Evolutionary conservation across 1,140 invertebrate species (phyloP).

Genomic region (Hydropsyche tenuis): DNA sequence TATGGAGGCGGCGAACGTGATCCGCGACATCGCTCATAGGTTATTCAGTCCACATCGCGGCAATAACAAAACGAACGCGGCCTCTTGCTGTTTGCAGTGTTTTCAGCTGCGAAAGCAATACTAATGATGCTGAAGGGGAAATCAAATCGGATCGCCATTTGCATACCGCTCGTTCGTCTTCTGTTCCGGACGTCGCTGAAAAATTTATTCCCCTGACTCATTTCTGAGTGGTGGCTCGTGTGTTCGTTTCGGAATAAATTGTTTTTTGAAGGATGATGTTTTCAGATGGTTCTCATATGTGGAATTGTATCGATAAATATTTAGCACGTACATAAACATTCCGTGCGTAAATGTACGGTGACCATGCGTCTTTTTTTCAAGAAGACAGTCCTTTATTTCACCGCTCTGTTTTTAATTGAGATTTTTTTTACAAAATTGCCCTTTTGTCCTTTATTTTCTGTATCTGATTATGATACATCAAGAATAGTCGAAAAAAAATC

Average conservation of each 20-base stretch:
- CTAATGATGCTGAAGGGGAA: slow-evolving; percentile 26
- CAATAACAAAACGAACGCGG: slow-evolving; percentile 25
- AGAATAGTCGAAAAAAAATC: no score
- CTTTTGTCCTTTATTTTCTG: no score
- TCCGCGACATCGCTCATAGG: background rate
- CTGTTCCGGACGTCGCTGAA: background rate
- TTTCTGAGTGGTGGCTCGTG: no score
- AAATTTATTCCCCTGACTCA: background rate
- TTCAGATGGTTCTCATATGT: no score
- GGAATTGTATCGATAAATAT: background rate
- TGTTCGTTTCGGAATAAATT: no score
- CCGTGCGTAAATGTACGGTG: no score
- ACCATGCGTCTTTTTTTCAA: no score
- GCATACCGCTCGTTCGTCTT: background rate
- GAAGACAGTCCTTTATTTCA: no score
- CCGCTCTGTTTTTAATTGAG: no score
- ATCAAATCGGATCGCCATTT: slow-evolving; percentile 15
- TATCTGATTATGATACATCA: no score
- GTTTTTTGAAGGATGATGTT: no score
- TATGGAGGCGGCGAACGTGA: slow-evolving; percentile 4
- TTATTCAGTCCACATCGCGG: slow-evolving; percentile 20
- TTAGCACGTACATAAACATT: background rate
- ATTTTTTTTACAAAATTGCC: no score
- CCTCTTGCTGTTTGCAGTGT: slow-evolving; percentile 11
- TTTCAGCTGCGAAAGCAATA: slow-evolving; percentile 31